These are phyloP conservation scores for Lasioglossum lativentre DNA, from an alignment of 2,888 invertebrate species.

Conservation along the genomic window DNA sequence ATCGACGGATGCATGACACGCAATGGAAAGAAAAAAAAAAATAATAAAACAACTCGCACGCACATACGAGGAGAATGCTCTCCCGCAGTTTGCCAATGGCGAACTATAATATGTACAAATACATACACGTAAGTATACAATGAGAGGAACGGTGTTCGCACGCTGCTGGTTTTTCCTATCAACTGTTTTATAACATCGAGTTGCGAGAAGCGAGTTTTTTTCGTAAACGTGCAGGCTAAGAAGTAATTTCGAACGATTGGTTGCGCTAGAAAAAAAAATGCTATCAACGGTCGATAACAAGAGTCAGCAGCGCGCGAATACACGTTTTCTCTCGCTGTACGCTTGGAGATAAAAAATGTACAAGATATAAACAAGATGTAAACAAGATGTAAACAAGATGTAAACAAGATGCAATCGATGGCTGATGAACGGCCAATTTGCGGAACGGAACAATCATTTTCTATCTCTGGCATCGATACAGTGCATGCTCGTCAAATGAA, in stretches of 20 bases:
- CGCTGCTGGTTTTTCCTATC: background rate
- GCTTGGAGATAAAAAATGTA: slow-evolving; percentile 58
- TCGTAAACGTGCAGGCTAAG: background rate
- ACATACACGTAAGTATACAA: background rate
- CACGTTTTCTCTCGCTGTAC: background rate
- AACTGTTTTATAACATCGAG: background rate
- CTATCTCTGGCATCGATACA: slow-evolving; percentile 52
- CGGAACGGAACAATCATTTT: slow-evolving; percentile 25
- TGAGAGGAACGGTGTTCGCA: background rate
- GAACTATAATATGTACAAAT: slow-evolving; percentile 7
- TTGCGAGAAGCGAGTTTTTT: background rate
- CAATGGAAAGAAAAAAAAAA: slow-evolving; percentile 20
- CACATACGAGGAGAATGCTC: slow-evolving; percentile 40
- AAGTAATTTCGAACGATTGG: background rate
- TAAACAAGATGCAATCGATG: slow-evolving; percentile 25
- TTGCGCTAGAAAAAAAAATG: background rate
- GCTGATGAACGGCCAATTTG: slow-evolving; percentile 38
- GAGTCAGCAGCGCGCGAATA: background rate
- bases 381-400: slow-evolving; percentile 27
- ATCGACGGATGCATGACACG: slow-evolving; percentile 32
- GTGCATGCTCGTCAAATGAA: slow-evolving; percentile 57
- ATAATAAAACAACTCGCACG: slow-evolving; percentile 36
- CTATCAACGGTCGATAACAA: background rate
- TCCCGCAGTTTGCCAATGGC: background rate
- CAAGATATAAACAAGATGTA: slow-evolving; percentile 1